A percentile compares a stretch with the other conserved stretches of the same genome.
These are phyloP conservation scores for Prionailurus bengalensis DNA, from an alignment of 2,113 vertebrate species.

Conservation along the genomic window DNA sequence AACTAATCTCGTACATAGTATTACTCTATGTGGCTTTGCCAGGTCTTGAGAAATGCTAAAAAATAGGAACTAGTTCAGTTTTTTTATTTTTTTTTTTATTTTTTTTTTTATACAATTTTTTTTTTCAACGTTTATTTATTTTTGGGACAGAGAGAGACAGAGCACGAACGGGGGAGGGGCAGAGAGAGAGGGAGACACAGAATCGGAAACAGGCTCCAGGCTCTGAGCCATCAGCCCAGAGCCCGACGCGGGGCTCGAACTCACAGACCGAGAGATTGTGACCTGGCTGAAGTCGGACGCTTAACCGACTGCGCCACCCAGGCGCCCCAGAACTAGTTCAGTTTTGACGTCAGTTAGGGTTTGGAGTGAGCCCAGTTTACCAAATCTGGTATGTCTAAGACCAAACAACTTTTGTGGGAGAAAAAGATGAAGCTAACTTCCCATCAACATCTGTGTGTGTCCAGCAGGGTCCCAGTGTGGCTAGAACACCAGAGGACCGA, in stretches of 20 bases:
- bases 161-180: too few species aligned
- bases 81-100: not conserved
- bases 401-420: not conserved
- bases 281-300: too few species aligned
- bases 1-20: not conserved
- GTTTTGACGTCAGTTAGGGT: not conserved
- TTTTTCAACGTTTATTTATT: too few species aligned
- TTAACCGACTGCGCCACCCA: too few species aligned
- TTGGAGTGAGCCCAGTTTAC: not conserved
- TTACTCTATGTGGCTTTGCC: not conserved
- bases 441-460: not conserved
- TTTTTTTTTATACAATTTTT: too few species aligned
- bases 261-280: too few species aligned
- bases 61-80: not conserved
- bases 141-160: too few species aligned
- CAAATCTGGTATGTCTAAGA: not conserved
- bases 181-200: too few species aligned
- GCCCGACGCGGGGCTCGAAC: too few species aligned
- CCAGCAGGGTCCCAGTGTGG: not conserved
- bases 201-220: too few species aligned
- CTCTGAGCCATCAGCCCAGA: too few species aligned
- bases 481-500: not conserved
- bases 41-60: not conserved
- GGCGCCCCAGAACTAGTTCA: not conserved
- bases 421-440: not conserved